Percentiles rank a stretch among this genome's conserved stretches.
Conservation (phyloP, 2,888 invertebrate genomes). For the Leucoptera coffeella region DNA sequence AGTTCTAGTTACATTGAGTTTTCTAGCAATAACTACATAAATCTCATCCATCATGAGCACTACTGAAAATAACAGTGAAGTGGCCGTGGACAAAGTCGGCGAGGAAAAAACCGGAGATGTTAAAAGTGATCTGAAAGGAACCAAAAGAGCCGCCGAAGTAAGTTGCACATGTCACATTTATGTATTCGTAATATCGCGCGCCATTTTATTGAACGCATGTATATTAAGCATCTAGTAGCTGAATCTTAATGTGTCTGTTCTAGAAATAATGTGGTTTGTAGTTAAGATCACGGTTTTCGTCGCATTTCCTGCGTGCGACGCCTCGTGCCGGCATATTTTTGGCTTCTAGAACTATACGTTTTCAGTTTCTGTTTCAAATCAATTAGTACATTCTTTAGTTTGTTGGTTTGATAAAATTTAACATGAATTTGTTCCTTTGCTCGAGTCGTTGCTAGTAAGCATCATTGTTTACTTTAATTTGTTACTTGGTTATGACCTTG, state of each 20-base stretch:
- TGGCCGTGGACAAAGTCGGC: constrained; percentile 78
- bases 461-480: constrained; percentile 46
- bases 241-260: no score
- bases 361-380: no score
- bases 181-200: constrained; percentile 44
- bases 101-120: constrained; percentile 67
- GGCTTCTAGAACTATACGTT: no score
- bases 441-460: constrained; percentile 11
- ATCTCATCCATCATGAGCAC: constrained; percentile 48
- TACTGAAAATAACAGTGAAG: constrained; percentile 76
- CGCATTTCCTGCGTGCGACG: no score
- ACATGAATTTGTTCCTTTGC: no score
- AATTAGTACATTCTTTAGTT: no score
- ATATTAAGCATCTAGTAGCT: no score
- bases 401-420: no score
- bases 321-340: constrained; percentile 37
- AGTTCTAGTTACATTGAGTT: constrained; percentile 38
- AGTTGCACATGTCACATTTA: constrained; percentile 52
- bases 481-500: constrained; percentile 45
- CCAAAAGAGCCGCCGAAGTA: constrained; percentile 84
- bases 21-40: constrained; percentile 37
- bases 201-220: constrained; percentile 49
- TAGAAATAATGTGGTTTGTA: constrained; percentile 10
- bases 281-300: constrained; percentile 1
- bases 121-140: constrained; percentile 80